A percentile compares a stretch with the other conserved stretches of the same genome.
Evolutionary conservation across 2,113 vertebrate species (phyloP).

Genomic region (Chionodraco myersi): DNA sequence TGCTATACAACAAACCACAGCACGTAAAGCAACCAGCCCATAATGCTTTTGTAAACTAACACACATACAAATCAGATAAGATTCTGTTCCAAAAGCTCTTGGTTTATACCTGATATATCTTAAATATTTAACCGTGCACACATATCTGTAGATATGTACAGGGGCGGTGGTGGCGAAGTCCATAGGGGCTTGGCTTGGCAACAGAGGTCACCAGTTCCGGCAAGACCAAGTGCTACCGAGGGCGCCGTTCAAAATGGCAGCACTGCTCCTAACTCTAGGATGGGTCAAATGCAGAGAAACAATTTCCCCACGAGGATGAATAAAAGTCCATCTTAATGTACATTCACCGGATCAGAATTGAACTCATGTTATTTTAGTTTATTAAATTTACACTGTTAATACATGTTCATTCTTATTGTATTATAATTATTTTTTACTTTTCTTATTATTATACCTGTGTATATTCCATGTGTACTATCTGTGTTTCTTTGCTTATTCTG

Average conservation of each 20-base stretch:
- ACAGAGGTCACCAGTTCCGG: no score
- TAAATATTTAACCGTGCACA: no score
- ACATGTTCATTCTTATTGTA: not conserved
- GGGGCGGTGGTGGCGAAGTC: no score
- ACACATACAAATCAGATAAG: conserved; percentile 33
- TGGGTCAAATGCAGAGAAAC: no score
- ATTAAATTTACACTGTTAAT: not conserved
- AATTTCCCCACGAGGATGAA: no score
- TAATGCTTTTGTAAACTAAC: conserved; percentile 41
- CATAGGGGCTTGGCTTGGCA: no score
- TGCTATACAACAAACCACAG: conserved; percentile 50
- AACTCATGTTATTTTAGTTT: not conserved
- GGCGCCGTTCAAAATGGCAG: no score
- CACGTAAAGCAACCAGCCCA: conserved; percentile 35
- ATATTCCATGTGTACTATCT: not conserved
- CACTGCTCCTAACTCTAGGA: no score
- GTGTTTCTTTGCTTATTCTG: not conserved
- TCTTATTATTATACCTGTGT: not conserved
- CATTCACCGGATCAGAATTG: no score
- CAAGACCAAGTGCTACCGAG: no score
- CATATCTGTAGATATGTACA: no score
- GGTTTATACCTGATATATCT: not conserved
- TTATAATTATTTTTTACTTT: not conserved
- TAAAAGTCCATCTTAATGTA: no score
- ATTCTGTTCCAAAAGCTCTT: conserved; percentile 17